Base-by-base conservation (phyloP, 2,113 vertebrate genomes). In the Dolichallabes microphthalmus region DNA sequence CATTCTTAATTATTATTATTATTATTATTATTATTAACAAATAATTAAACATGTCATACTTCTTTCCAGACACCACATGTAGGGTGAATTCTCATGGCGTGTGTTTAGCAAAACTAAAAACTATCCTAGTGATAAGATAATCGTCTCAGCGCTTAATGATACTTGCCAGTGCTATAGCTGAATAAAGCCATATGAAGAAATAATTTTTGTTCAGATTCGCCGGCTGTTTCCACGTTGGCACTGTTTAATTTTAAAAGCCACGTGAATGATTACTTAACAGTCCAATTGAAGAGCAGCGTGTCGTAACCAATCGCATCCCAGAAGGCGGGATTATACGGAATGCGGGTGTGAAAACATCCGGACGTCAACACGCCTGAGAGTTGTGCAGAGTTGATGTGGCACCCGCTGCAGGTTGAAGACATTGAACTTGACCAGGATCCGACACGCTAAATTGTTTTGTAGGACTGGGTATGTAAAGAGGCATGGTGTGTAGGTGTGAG, bases 371-470 rank as follows among this genome's bases (percentile, higher is more conserved):
- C 84, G 82, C 64, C 30, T 25, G 84, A 61, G 32, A 22, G 53
- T 57, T 63, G 55, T n/a, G 15, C 17, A 4, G 83, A 85, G 88
- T 83, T 87, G 86, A 87, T 87, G 88, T 87, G 88, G 83, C 88
- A 83, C 27, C 68, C 22, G 30, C 11, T 35, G 82, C 17, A 25
- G 35, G 66, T 53, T 20, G 4, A 45, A 60, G 80, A 45, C 66
- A 10, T 17, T 83, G 22, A 83, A 77, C 25, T 85, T 87, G 35
- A 89, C n/a, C 53, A 60, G 17, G 32, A 60, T 64, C 22, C 22
- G 15, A 17, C 45, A 1, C 1, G 25, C 45, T 45, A 2, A 68
- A n/a, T 71, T 71, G 52, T 45, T 80, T 39, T 1, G 11, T 2
- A 61, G 20, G 71, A 57, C 57, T 55, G 53, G 88, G 88, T 89